phyloP scores from a whole-genome alignment of 2,888 invertebrate species.

The Pandemis cinnamomeana region DNA sequence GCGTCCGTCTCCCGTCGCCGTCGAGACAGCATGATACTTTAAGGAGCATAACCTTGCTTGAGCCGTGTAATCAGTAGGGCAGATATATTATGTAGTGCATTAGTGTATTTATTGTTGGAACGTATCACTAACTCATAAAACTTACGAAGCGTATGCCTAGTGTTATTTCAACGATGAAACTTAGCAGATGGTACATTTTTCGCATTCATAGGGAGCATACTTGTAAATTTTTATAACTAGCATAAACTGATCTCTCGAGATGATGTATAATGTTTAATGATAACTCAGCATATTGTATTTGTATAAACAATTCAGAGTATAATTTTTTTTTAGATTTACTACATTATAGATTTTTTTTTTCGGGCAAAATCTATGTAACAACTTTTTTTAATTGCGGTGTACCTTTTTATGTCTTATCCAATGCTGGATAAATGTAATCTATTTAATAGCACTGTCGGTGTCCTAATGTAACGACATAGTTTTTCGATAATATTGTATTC shows the following conservation, averaged over 20 bases:
- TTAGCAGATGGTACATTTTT: slow-evolving; percentile 70
- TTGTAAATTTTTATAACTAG: slow-evolving; percentile 83
- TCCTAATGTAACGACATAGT: slow-evolving; percentile 80
- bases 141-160: slow-evolving; percentile 71
- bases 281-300: slow-evolving; percentile 81
- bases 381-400: slow-evolving; percentile 68
- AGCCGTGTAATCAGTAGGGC: slow-evolving; percentile 76
- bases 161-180: slow-evolving; percentile 73
- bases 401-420: slow-evolving; percentile 67
- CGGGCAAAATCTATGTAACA: slow-evolving; percentile 71
- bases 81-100: slow-evolving; percentile 75
- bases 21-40: slow-evolving; percentile 58
- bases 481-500: slow-evolving; percentile 83
- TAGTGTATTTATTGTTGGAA: slow-evolving; percentile 77
- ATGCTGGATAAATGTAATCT: slow-evolving; percentile 73
- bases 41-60: slow-evolving; percentile 66
- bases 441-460: slow-evolving; percentile 78
- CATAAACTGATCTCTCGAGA: slow-evolving; percentile 83
- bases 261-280: slow-evolving; percentile 79
- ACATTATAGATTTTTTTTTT: slow-evolving; percentile 73
- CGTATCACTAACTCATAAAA: slow-evolving; percentile 70
- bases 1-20: slow-evolving; percentile 32
- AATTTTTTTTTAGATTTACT: slow-evolving; percentile 75
- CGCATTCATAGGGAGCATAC: slow-evolving; percentile 76
- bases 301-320: slow-evolving; percentile 80